Evolutionary conservation across 2,888 invertebrate species (phyloP).

Genomic region (Parapristionchus giblindavisi): DNA sequence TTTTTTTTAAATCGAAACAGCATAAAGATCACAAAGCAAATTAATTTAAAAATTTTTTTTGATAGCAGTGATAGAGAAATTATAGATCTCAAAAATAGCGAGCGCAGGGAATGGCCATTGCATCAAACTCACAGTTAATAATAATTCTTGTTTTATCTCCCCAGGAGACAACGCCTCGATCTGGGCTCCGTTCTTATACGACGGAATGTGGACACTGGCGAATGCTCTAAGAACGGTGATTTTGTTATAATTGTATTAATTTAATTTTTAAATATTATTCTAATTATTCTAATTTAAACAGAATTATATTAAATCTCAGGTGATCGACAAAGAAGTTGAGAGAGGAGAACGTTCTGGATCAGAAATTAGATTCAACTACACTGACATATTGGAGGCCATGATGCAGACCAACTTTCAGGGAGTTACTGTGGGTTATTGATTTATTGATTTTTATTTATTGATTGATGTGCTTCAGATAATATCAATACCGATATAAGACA

Average conservation of each 20-base stretch:
- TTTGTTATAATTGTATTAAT: neutral
- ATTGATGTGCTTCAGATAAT: neutral
- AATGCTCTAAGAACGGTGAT: slow-evolving; percentile 78
- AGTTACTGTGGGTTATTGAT: slow-evolving; percentile 80
- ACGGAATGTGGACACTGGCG: slow-evolving; percentile 97
- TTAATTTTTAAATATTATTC: neutral
- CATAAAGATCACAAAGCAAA: too few relatives aligned
- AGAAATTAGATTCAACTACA: slow-evolving; percentile 29
- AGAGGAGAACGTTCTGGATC: neutral
- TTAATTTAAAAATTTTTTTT: too few relatives aligned
- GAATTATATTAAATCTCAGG: neutral
- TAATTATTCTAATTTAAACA: neutral
- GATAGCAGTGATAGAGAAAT: too few relatives aligned
- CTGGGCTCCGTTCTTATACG: slow-evolving; percentile 90
- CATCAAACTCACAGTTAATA: too few relatives aligned
- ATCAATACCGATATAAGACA: neutral
- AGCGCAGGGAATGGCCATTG: too few relatives aligned
- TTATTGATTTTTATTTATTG: slow-evolving; percentile 39
- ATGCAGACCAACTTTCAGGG: slow-evolving; percentile 93
- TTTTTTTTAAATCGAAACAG: too few relatives aligned
- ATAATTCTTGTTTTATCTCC: too few relatives aligned
- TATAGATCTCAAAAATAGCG: too few relatives aligned
- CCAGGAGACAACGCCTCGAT: too few relatives aligned
- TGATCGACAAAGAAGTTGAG: neutral
- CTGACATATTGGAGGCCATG: slow-evolving; percentile 75